Conservation (phyloP, 2,888 invertebrate species). For the Microctonus aethiopoides region DNA sequence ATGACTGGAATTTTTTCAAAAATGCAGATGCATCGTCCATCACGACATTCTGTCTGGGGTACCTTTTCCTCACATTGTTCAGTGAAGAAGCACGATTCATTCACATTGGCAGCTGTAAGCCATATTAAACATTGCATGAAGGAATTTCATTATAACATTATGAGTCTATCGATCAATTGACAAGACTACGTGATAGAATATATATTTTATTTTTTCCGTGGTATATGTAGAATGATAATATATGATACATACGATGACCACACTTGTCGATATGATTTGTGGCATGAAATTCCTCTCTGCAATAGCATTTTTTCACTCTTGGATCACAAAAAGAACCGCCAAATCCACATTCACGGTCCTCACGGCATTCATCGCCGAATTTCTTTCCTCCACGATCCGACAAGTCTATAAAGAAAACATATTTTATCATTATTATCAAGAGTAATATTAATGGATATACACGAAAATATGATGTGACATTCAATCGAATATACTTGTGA, state of each 20-base stretch:
- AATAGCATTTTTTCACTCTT: constrained; percentile 77
- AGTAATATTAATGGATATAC: background rate
- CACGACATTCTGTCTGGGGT: constrained; percentile 82
- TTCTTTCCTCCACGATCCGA: constrained; percentile 73
- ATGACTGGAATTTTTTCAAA: constrained; percentile 81
- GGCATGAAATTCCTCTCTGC: constrained; percentile 77
- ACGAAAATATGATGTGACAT: background rate
- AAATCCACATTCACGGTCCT: constrained; percentile 80
- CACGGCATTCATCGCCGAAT: constrained; percentile 81
- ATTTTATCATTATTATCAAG: background rate
- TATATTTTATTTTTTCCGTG: background rate
- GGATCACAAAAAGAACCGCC: constrained; percentile 79
- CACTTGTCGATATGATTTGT: constrained; percentile 89
- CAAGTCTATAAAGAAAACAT: constrained; percentile 66
- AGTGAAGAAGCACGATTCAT: constrained; percentile 85
- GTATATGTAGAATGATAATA: background rate
- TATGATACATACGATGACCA: constrained; percentile 74
- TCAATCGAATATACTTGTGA: background rate
- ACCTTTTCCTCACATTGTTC: constrained; percentile 84
- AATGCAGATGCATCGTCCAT: constrained; percentile 81
- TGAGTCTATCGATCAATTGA: background rate
- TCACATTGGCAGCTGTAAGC: constrained; percentile 78
- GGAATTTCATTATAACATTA: constrained; percentile 13
- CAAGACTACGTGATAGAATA: background rate
- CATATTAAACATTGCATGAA: background rate